These are phyloP conservation scores for Scalopus aquaticus DNA, from an alignment of 2,113 vertebrate genomes.

Conservation along the genomic window DNA sequence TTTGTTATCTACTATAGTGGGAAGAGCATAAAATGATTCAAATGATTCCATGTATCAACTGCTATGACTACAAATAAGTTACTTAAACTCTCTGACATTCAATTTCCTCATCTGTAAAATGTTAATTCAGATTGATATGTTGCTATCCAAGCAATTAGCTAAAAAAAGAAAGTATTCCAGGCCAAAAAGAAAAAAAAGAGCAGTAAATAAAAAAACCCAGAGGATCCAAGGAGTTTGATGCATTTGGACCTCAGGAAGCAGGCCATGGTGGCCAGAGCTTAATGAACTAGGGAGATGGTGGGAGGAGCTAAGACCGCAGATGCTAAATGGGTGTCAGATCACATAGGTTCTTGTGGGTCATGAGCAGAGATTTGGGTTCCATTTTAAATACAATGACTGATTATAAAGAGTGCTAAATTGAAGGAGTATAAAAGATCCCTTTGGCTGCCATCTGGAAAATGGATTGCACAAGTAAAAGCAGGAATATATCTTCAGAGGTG, in stretches of 20 bases:
- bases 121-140: background rate
- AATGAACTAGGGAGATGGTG: fast-evolving
- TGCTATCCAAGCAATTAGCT: background rate
- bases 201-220: background rate
- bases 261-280: no score
- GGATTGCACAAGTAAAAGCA: background rate
- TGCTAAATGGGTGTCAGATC: background rate
- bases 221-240: background rate
- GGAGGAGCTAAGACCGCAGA: background rate
- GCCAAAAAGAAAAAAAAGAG: background rate
- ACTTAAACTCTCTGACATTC: background rate
- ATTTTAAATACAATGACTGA: background rate
- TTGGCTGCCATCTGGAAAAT: background rate
- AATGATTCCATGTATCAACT: background rate
- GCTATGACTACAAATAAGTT: background rate
- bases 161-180: background rate
- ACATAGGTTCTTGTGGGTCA: background rate
- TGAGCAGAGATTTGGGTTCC: background rate
- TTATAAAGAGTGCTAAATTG: background rate
- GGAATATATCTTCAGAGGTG: background rate
- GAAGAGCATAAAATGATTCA: background rate
- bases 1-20: background rate
- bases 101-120: background rate
- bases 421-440: background rate
- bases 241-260: background rate